These are phyloP conservation scores for Channa maculata DNA, from an alignment of 2,113 vertebrate species.

Conservation along the genomic window DNA sequence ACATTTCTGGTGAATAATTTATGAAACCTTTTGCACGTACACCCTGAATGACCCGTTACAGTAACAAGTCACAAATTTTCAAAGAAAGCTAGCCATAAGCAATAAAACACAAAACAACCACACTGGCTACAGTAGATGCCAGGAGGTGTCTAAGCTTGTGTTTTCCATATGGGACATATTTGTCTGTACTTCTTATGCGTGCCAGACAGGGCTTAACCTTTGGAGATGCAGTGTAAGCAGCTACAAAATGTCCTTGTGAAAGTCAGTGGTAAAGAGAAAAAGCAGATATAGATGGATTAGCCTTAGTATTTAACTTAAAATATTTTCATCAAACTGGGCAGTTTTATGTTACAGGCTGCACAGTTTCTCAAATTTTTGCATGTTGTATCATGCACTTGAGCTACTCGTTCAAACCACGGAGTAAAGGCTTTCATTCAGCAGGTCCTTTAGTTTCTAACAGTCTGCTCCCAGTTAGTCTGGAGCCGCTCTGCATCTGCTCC, in stretches of 20 bases:
- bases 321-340: not conserved
- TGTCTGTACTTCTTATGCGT: conserved; percentile 41
- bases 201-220: conserved; percentile 62
- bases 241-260: conserved; percentile 15
- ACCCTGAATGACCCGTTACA: conserved; percentile 59
- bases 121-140: conserved; percentile 66
- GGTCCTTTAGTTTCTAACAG: conserved; percentile 32
- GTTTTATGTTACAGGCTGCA: not conserved
- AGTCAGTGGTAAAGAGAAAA: conserved; percentile 2
- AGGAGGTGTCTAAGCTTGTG: conserved; percentile 57
- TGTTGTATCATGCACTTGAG: conserved; percentile 11
- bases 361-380: conserved; percentile 28
- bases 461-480: conserved; percentile 79
- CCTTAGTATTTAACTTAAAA: conserved; percentile 2
- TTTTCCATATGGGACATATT: conserved; percentile 74
- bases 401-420: conserved; percentile 40
- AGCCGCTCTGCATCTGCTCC: conserved; percentile 82
- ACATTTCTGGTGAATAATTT: too few species aligned
- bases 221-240: conserved; percentile 32
- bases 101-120: conserved; percentile 66
- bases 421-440: conserved; percentile 41
- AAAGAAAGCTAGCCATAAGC: conserved; percentile 64
- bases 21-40: too few species aligned
- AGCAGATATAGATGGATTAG: not conserved
- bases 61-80: conserved; percentile 74